Conservation (phyloP, 2,888 invertebrate species). For the Resseliella maxima region DNA sequence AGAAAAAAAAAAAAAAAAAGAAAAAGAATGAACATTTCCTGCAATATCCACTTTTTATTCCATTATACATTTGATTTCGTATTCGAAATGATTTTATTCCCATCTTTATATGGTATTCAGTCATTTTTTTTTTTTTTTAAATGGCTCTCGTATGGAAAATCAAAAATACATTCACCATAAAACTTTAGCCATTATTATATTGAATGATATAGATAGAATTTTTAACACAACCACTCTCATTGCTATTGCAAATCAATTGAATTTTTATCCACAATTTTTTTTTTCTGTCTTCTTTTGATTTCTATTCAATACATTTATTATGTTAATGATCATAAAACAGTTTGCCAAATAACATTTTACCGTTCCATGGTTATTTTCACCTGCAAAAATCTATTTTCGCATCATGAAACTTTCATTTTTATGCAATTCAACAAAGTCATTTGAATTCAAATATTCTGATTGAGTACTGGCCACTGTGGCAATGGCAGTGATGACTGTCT, state of each 20-base stretch:
- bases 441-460: constrained; percentile 39
- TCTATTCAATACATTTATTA: not conserved
- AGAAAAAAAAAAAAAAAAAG: not conserved
- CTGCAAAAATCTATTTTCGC: not conserved
- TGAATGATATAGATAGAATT: no score
- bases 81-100: not conserved
- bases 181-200: constrained; percentile 41
- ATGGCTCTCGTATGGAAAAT: not conserved
- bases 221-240: constrained; percentile 14
- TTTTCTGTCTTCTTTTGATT: not conserved
- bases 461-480: not conserved
- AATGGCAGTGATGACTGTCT: no score
- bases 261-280: not conserved
- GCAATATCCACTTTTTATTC: not conserved
- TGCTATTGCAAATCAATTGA: no score
- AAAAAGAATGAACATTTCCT: not conserved
- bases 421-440: constrained; percentile 13
- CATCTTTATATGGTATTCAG: not conserved
- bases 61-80: not conserved
- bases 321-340: constrained; percentile 32
- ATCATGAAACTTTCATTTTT: not conserved
- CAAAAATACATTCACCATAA: not conserved
- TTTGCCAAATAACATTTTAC: not conserved
- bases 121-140: not conserved
- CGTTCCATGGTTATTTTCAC: not conserved